Percentiles rank a stretch among this genome's conserved stretches.
Conservation (phyloP, 1,140 invertebrate genomes). For the Chironomus striatipennis region DNA sequence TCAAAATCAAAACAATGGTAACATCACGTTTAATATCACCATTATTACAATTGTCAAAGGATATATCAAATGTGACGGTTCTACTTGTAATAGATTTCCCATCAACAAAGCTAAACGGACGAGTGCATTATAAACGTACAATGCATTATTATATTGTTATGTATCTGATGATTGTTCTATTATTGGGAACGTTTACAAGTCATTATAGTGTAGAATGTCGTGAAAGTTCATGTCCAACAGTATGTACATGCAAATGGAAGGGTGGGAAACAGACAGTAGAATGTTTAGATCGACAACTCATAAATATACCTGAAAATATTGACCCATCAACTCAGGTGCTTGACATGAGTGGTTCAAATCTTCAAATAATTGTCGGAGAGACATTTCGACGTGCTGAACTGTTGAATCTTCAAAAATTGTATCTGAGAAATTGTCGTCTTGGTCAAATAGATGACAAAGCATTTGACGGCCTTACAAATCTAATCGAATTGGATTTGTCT, state of each 20-base stretch:
- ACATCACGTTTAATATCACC: not conserved
- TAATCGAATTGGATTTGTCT: slow-evolving; percentile 79
- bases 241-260: slow-evolving; percentile 88
- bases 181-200: not conserved
- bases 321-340: slow-evolving; percentile 83
- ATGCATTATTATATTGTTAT: slow-evolving; percentile 8
- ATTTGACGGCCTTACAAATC: slow-evolving; percentile 73
- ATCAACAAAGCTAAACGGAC: slow-evolving; percentile 1
- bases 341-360: slow-evolving; percentile 76
- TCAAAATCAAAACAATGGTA: not conserved
- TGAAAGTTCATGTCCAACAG: slow-evolving; percentile 52
- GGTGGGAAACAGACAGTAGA: slow-evolving; percentile 84
- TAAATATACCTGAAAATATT: slow-evolving; percentile 70
- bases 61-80: not conserved
- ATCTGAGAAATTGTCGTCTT: slow-evolving; percentile 69
- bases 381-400: slow-evolving; percentile 70
- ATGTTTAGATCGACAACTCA: slow-evolving; percentile 70
- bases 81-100: slow-evolving; percentile 11
- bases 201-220: slow-evolving; percentile 12
- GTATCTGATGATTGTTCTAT: not conserved
- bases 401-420: slow-evolving; percentile 78
- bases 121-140: not conserved
- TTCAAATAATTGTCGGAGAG: slow-evolving; percentile 69
- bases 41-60: not conserved
- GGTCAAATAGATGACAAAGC: slow-evolving; percentile 75